A percentile compares a stretch with the other conserved stretches of the same genome.
These are phyloP conservation scores for Eudemis profundana DNA, from an alignment of 2,888 invertebrate genomes.

Conservation along the genomic window DNA sequence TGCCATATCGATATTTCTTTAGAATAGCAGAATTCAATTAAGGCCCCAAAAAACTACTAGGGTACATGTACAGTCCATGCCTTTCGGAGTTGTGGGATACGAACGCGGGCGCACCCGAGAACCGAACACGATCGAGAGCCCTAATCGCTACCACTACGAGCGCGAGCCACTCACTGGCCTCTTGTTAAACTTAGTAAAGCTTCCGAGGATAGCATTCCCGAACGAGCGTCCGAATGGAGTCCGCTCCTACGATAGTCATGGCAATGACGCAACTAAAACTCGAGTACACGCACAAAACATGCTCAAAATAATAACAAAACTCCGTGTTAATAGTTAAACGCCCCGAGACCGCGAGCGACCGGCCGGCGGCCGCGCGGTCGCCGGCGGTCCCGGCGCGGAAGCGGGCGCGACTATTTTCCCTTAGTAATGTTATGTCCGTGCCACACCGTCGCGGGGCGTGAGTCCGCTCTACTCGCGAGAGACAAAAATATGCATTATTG, in stretches of 20 bases:
- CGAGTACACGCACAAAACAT: slow-evolving; percentile 65
- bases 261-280: slow-evolving; percentile 55
- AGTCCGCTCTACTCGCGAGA: slow-evolving; percentile 59
- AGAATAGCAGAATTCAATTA: no score
- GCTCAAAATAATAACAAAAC: slow-evolving; percentile 62
- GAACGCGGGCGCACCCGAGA: neutral
- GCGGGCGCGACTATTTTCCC: slow-evolving; percentile 80
- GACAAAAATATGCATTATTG: slow-evolving; percentile 81
- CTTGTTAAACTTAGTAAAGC: slow-evolving; percentile 31
- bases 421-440: slow-evolving; percentile 76
- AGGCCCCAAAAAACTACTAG: no score
- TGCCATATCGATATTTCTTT: no score
- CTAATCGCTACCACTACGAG: slow-evolving; percentile 28
- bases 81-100: neutral
- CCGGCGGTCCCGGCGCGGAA: slow-evolving; percentile 63
- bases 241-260: slow-evolving; percentile 38
- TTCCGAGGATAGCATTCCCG: slow-evolving; percentile 14
- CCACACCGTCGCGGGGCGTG: slow-evolving; percentile 51
- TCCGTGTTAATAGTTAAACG: slow-evolving; percentile 61
- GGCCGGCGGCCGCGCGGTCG: slow-evolving; percentile 46
- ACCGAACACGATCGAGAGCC: slow-evolving; percentile 13
- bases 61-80: no score
- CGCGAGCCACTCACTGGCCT: slow-evolving; percentile 17
- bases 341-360: slow-evolving; percentile 63
- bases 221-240: slow-evolving; percentile 44